Evolutionary conservation across 2,797 vertebrate species (phyloP).

Genomic region (Sciaenops ocellatus): DNA sequence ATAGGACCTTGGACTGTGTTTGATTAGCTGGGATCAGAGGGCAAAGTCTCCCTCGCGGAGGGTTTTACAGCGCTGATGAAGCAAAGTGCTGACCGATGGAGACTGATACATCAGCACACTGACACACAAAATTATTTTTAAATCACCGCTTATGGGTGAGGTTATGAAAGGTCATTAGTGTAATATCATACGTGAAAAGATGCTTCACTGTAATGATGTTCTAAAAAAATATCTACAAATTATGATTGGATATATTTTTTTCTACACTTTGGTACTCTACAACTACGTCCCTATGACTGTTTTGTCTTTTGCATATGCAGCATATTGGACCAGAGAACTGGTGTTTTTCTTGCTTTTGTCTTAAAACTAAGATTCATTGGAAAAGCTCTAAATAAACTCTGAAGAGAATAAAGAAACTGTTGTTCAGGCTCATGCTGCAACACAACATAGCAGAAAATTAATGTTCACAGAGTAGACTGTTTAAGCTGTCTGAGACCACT

Average conservation of each 20-base stretch:
- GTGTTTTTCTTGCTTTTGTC: neutral
- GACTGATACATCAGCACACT: slow-evolving; percentile 7
- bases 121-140: slow-evolving; percentile 48
- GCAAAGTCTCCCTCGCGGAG: slow-evolving; percentile 73
- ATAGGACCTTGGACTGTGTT: slow-evolving; percentile 82
- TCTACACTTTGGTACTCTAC: neutral
- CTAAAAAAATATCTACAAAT: neutral
- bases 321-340: neutral
- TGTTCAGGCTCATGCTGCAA: slow-evolving; percentile 15
- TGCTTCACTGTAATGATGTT: neutral
- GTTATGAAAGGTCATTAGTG: neutral
- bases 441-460: neutral
- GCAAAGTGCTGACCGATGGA: slow-evolving; percentile 61
- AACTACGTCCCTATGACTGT: neutral
- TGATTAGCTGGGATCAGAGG: slow-evolving; percentile 78
- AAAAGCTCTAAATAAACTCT: slow-evolving; percentile 9
- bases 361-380: neutral
- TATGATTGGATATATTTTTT: neutral
- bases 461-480: neutral
- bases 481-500: neutral
- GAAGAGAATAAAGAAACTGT: slow-evolving; percentile 13
- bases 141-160: neutral
- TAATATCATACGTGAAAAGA: neutral
- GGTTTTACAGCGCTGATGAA: slow-evolving; percentile 50
- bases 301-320: neutral